Evolutionary conservation across 2,113 vertebrate species (phyloP).

Genomic region (Coreoperca whiteheadi): DNA sequence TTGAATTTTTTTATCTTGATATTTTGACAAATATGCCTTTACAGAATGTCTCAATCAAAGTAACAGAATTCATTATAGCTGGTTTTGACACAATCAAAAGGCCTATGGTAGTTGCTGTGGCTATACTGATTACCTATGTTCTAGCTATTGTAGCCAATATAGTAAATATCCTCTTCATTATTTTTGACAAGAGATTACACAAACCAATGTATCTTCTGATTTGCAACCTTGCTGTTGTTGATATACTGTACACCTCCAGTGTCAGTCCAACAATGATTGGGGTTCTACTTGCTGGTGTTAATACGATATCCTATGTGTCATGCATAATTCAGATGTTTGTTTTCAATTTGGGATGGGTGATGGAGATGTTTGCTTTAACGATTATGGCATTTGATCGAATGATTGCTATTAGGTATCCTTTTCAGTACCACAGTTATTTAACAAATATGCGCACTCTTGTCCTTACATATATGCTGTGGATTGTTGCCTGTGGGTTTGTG

Average conservation of each 20-base stretch:
- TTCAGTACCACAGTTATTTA: constrained; percentile 54
- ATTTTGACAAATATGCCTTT: constrained; percentile 36
- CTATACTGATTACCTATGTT: constrained; percentile 40
- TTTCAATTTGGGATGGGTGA: constrained; percentile 24
- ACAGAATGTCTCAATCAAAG: constrained; percentile 43
- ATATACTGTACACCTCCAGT: constrained; percentile 55
- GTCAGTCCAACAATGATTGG: constrained; percentile 52
- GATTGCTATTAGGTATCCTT: constrained; percentile 54
- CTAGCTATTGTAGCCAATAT: constrained; percentile 41
- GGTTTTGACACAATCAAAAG: constrained; percentile 56
- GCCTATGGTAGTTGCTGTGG: constrained; percentile 34
- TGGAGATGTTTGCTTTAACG: constrained; percentile 65
- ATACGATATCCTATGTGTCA: constrained; percentile 45
- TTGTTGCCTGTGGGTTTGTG: constrained; percentile 31
- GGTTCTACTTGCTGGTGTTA: constrained; percentile 41
- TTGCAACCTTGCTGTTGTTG: constrained; percentile 66
- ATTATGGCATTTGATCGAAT: constrained; percentile 64
- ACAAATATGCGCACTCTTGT: constrained; percentile 41
- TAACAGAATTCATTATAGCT: constrained; percentile 51
- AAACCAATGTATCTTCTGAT: constrained; percentile 70
- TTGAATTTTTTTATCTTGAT: neutral
- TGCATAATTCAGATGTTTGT: constrained; percentile 58
- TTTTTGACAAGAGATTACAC: constrained; percentile 55
- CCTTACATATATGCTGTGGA: constrained; percentile 34
- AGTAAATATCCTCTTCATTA: constrained; percentile 46